Conservation (phyloP, 2,113 vertebrate genomes). For the Otocyon megalotis region DNA sequence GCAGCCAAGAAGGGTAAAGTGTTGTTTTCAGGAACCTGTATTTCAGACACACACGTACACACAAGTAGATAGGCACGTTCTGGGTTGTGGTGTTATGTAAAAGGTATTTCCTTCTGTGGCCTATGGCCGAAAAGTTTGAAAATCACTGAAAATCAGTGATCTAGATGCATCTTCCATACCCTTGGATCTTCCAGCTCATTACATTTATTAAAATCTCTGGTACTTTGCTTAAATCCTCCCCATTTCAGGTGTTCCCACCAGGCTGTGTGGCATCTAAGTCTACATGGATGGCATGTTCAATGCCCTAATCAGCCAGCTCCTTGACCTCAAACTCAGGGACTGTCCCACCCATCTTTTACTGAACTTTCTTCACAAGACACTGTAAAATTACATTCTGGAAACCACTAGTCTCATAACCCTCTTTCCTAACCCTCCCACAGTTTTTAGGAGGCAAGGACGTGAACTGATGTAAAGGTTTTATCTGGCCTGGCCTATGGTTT, state of each 20-base stretch:
- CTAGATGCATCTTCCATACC: neutral
- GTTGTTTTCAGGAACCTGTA: neutral
- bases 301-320: neutral
- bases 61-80: neutral
- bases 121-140: neutral
- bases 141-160: neutral
- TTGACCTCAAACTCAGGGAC: neutral
- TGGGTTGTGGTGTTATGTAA: neutral
- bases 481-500: neutral
- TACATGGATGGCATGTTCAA: neutral
- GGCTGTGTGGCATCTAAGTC: neutral
- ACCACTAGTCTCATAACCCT: neutral
- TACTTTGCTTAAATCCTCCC: neutral
- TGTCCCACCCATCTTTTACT: accelerated
- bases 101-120: neutral
- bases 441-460: neutral
- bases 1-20: neutral
- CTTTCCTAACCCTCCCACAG: neutral
- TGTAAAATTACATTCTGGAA: neutral
- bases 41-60: neutral
- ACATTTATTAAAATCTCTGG: neutral
- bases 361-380: neutral
- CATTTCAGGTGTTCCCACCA: neutral
- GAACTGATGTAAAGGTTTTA: neutral
- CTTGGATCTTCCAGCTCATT: neutral